Evolutionary conservation across 2,797 vertebrate species (phyloP), one percentile per base, ranked within the genome.

Genomic region (Acanthurus lineatus): DNA sequence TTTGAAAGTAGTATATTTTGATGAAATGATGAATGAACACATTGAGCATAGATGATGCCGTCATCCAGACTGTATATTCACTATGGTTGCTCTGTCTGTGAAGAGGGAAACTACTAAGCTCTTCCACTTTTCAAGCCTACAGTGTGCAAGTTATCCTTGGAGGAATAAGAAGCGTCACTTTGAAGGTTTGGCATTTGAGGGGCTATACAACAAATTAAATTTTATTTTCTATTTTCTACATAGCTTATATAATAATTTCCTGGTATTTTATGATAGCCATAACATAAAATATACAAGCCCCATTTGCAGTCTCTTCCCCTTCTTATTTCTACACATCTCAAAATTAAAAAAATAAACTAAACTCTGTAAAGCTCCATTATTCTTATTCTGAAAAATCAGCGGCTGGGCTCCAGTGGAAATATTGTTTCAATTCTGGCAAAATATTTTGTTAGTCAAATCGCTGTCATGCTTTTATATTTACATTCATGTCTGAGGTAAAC

Each of bases 241-340:
- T 89, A 91, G 90, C 91, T 89, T 92, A 93, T 91, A 90, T 44
- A 79, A 77, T 85, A 52, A 83, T 54, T 82, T 73, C 82, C 81
- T 86, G 85, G 69, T 77, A 56, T 87, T 0, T 65, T 32, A 54
- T 48, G 40, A 14, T 52, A 73, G 62, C 28, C 35, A 32, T n/a
- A 4, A 28, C 22, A 68, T 47, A 68, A 69, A 52, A 69, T 25
- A 14, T 65, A 77, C 28, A 51, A 69, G 44, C 48, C 45, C 47
- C 58, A 69, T 32, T 65, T 54, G 1, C 25, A 56, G 65, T 44
- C n/a, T 28, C 58, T 14, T 49, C 32, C 65, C 54, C 28, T 38
- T 68, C 28, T 38, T 68, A 68, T 57, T 52, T 63, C 56, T 6
- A 73, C 25, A 85, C 9, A 57, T 38, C 61, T 20, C 74, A 74